These are phyloP conservation scores for Nephrotoma guestfalica DNA, from an alignment of 2,888 invertebrate species.

Conservation along the genomic window DNA sequence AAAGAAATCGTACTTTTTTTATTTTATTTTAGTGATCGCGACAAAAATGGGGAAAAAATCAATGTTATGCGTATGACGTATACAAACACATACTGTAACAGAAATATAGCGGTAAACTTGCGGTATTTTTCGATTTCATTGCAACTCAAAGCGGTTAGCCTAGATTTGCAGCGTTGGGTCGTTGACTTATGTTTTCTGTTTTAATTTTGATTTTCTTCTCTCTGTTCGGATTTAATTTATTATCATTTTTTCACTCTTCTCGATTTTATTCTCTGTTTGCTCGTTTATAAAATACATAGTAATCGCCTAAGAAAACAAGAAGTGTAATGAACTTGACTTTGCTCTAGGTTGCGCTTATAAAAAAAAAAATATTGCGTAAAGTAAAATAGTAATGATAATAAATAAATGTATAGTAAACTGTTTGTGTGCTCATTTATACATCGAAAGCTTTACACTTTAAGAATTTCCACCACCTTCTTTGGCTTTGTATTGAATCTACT, in stretches of 20 bases:
- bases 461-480: neutral
- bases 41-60: neutral
- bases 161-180: conserved; percentile 31
- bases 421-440: neutral
- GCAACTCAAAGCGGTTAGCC: conserved; percentile 34
- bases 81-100: conserved; percentile 16
- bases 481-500: neutral
- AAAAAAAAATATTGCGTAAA: neutral
- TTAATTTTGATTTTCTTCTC: neutral
- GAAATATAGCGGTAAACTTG: conserved; percentile 28
- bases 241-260: neutral
- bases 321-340: conserved; percentile 6
- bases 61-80: conserved; percentile 8
- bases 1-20: neutral
- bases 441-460: neutral
- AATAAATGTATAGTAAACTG: neutral
- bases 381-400: neutral
- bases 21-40: neutral
- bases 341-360: neutral
- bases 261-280: neutral
- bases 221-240: neutral
- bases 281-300: neutral
- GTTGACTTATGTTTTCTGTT: conserved; percentile 19
- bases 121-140: conserved; percentile 37
- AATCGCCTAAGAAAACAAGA: neutral